Conservation (phyloP, 23 tunicate genomes). For the Botrylloides violaceus region DNA sequence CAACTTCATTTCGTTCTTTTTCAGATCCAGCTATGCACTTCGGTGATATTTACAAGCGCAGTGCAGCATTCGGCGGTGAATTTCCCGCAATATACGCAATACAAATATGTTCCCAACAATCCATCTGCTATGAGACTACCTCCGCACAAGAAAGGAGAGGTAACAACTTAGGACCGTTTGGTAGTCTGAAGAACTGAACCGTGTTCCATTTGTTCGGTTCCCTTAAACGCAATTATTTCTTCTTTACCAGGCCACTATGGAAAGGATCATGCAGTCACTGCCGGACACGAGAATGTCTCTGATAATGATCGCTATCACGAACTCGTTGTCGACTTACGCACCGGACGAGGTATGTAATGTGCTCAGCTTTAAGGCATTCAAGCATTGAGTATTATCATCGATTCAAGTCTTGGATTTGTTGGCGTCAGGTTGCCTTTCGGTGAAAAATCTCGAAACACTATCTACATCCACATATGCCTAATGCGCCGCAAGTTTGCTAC, state of each 20-base stretch:
- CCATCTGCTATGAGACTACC: conserved; percentile 42
- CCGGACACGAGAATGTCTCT: background rate
- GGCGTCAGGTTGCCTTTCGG: too few species aligned
- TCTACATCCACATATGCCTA: too few species aligned
- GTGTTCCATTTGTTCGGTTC: too few species aligned
- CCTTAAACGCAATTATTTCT: too few species aligned
- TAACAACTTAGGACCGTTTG: too few species aligned
- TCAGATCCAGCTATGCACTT: conserved; percentile 32
- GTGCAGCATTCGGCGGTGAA: conserved; percentile 54
- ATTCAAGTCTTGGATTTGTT: too few species aligned
- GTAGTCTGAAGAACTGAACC: too few species aligned
- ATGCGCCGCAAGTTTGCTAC: too few species aligned
- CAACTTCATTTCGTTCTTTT: too few species aligned
- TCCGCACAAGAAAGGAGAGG: conserved; percentile 47
- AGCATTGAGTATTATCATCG: too few species aligned
- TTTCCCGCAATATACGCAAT: conserved; percentile 28
- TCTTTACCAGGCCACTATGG: background rate
- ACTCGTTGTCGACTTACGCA: background rate
- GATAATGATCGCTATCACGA: background rate
- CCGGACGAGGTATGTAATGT: background rate
- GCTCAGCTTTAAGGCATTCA: too few species aligned
- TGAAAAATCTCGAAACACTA: too few species aligned
- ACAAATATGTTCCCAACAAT: conserved; percentile 41
- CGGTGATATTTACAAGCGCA: conserved; percentile 39
- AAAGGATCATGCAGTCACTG: background rate